These are phyloP conservation scores for Hippocampus zosterae DNA, from an alignment of 2,113 vertebrate species.

Conservation along the genomic window DNA sequence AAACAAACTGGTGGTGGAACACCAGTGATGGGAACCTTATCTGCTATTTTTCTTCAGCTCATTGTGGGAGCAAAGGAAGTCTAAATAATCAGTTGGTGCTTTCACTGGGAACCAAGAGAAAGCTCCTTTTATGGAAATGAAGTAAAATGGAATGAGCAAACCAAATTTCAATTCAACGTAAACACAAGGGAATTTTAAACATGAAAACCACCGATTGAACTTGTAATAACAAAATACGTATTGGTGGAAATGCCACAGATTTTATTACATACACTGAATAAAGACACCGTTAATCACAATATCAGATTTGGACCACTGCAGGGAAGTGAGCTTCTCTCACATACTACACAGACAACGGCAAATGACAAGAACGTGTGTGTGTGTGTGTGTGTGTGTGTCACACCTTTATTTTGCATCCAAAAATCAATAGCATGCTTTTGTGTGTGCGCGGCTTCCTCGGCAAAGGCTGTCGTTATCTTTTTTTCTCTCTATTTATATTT, in stretches of 20 bases:
- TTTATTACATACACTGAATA: constrained; percentile 45
- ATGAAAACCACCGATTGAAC: constrained; percentile 1
- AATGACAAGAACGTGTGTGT: no score
- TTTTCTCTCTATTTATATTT: not conserved
- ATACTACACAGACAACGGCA: constrained; percentile 17
- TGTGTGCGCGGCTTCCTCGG: not conserved
- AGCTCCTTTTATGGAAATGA: constrained; percentile 20
- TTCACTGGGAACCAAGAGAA: constrained; percentile 3
- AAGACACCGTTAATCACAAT: constrained; percentile 33
- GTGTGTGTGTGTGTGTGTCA: not conserved
- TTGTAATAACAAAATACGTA: constrained; percentile 9
- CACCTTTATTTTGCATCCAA: constrained; percentile 1
- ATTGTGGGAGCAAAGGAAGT: constrained; percentile 6
- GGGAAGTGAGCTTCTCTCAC: constrained; percentile 1
- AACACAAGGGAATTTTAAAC: not conserved
- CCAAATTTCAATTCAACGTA: constrained; percentile 4
- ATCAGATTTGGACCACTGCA: constrained; percentile 16
- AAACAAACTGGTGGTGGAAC: constrained; percentile 21
- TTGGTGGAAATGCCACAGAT: constrained; percentile 18
- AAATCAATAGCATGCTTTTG: not conserved
- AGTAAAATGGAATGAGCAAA: not conserved
- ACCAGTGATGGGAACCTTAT: constrained; percentile 27
- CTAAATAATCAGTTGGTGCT: not conserved
- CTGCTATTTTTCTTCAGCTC: constrained; percentile 14
- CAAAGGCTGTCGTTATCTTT: not conserved